These are phyloP conservation scores for Menidia menidia DNA, from an alignment of 2,797 vertebrate genomes.

Conservation along the genomic window DNA sequence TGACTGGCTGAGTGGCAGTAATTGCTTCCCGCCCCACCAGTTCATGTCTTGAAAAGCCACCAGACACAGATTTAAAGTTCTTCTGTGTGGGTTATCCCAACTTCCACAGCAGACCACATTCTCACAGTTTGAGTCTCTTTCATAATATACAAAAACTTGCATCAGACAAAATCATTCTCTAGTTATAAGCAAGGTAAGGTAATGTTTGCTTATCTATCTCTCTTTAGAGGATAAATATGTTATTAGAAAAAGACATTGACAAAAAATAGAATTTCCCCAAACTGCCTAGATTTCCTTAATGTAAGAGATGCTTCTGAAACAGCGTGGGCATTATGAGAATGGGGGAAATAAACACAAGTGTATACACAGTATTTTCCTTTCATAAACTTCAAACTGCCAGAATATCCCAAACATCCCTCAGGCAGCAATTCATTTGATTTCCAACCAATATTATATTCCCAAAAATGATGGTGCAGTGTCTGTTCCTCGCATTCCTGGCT, in stretches of 20 bases:
- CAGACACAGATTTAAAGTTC: conserved; percentile 50
- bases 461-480: conserved; percentile 50
- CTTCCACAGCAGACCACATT: conserved; percentile 18
- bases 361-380: conserved; percentile 47
- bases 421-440: conserved; percentile 70
- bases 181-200: conserved; percentile 38
- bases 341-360: conserved; percentile 48
- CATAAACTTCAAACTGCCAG: conserved; percentile 47
- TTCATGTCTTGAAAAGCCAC: conserved; percentile 60
- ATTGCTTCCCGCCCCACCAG: conserved; percentile 73
- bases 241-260: conserved; percentile 71
- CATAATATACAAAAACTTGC: conserved; percentile 34
- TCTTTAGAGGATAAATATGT: no score
- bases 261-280: conserved; percentile 53
- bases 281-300: conserved; percentile 38
- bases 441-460: conserved; percentile 57
- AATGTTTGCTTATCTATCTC: conserved; percentile 68
- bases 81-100: conserved; percentile 36
- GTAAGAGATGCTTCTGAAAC: conserved; percentile 26
- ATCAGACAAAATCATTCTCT: conserved; percentile 56
- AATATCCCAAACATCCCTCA: conserved; percentile 58
- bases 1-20: conserved; percentile 75
- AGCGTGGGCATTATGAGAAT: conserved; percentile 29
- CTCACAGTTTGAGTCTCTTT: conserved; percentile 22
- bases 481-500: conserved; percentile 50